Base-by-base conservation (phyloP, 2,888 invertebrate species). In the Nomada fabriciana region DNA sequence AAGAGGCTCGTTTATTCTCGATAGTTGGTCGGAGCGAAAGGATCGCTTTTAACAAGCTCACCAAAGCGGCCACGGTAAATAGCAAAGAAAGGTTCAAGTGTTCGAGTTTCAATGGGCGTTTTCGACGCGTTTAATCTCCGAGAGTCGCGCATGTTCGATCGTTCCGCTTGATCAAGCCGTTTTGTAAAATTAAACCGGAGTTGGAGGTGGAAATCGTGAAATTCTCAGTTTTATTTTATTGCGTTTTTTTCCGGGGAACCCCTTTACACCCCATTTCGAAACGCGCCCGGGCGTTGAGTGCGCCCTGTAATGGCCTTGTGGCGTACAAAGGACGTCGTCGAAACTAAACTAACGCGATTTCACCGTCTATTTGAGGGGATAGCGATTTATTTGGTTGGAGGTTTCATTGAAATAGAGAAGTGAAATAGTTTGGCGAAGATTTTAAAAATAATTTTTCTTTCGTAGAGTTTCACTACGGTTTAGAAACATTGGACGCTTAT, bases 271-370 rank as follows among this genome's bases (percentile, higher is more conserved):
- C 50, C 29, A 63, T 50, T 63, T 68, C n/a, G 50, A 25, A 36
- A 36, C 36, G 36, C 36, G 36, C 36, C 36, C 7, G 50, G n/a
- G 25, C 18, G 18, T 25, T 9, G 29, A 60, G 20, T 61, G 23
- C 36, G 55, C 67, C 76, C 61, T 67, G 60, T 47, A 50, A 57
- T 52, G n/a, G 25, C 55, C 2, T 11, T 36, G 55, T 61, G 55
- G 25, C 50, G 50, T 18, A 52, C 50, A 80, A 80, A 79, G 67
- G 65, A 36, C 61, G 53, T 42, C 29, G 53, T 43, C 42, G 50
- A 72, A 79, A 80, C 61, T 79, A 61, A 29, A 42, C 57, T 82
- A 82, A 67, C 65, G 60, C 65, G 61, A 70, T 82, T 74, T 52
- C 43, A 36, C 50, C 25, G 10, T n/a, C 42, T 23, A 29, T 13